These are phyloP conservation scores for Chrysochloris asiatica DNA, from an alignment of 2,113 vertebrate genomes.

Conservation along the genomic window DNA sequence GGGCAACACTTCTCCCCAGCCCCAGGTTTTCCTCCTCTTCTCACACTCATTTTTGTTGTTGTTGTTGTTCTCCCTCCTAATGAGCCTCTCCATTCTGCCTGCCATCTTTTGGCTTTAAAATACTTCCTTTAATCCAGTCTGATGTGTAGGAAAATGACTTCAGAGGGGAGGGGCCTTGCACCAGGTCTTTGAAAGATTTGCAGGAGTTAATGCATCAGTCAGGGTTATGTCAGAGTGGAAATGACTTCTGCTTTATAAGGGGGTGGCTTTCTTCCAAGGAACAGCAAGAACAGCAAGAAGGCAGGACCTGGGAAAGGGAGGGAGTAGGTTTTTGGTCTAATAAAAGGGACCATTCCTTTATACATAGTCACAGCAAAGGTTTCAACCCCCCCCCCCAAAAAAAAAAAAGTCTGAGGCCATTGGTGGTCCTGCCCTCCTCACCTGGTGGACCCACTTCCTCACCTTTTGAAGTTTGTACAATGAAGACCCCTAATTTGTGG, in stretches of 20 bases:
- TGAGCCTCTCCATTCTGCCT: conserved; percentile 65
- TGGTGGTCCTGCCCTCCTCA: background rate
- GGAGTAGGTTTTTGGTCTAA: background rate
- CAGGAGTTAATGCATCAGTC: conserved; percentile 50
- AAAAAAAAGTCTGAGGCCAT: background rate
- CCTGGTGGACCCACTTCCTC: background rate
- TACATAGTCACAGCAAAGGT: background rate
- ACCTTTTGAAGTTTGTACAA: background rate
- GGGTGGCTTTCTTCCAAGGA: conserved; percentile 56
- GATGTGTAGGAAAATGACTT: conserved; percentile 39
- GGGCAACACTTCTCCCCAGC: background rate
- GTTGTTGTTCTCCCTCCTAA: conserved; percentile 11
- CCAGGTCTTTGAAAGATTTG: conserved; percentile 39
- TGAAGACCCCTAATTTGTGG: background rate
- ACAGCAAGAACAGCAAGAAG: background rate
- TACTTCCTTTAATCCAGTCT: conserved; percentile 55
- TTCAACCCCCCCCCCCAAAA: background rate
- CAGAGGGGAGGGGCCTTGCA: background rate
- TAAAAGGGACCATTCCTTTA: background rate
- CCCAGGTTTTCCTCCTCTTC: background rate
- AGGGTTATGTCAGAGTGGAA: conserved; percentile 21
- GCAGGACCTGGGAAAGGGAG: background rate
- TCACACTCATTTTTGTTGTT: background rate
- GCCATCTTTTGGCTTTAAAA: conserved; percentile 52
- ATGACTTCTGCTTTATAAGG: conserved; percentile 39